phyloP scores from a whole-genome alignment of 2,888 invertebrate species.

The Lasioglossum oenotherae region DNA sequence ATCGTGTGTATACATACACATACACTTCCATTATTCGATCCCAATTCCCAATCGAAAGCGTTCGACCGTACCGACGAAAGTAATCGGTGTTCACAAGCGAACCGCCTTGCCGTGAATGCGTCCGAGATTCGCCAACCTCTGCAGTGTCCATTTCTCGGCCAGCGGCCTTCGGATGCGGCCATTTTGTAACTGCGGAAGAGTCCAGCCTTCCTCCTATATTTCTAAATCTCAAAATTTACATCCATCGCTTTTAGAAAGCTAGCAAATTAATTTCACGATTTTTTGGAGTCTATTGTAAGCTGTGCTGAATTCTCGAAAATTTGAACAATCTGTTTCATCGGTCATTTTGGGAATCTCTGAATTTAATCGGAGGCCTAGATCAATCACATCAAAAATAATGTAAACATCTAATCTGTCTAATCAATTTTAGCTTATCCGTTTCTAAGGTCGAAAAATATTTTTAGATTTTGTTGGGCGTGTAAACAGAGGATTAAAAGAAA shows the following conservation, averaged over 20 bases:
- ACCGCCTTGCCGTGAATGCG: neutral
- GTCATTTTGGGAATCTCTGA: neutral
- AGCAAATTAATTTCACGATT: neutral
- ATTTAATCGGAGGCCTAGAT: neutral
- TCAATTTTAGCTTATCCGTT: neutral
- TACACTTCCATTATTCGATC: conserved; percentile 17
- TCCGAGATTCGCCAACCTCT: conserved; percentile 22
- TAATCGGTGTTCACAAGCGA: conserved; percentile 36
- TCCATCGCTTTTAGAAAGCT: neutral
- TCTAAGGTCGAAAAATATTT: no score
- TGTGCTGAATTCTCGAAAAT: neutral
- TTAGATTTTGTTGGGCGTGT: neutral
- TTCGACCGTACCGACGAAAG: neutral
- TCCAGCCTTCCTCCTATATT: neutral
- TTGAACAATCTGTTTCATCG: neutral
- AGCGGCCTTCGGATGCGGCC: neutral
- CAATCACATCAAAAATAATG: neutral
- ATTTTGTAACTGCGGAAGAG: neutral
- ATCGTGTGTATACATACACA: neutral
- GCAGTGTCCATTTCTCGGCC: conserved; percentile 8
- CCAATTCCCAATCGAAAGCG: conserved; percentile 34
- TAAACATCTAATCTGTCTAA: neutral
- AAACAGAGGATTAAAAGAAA: neutral
- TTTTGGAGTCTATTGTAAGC: neutral
- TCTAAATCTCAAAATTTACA: neutral